Conservation (phyloP, 2,888 invertebrate genomes). For the Phortica okadai region DNA sequence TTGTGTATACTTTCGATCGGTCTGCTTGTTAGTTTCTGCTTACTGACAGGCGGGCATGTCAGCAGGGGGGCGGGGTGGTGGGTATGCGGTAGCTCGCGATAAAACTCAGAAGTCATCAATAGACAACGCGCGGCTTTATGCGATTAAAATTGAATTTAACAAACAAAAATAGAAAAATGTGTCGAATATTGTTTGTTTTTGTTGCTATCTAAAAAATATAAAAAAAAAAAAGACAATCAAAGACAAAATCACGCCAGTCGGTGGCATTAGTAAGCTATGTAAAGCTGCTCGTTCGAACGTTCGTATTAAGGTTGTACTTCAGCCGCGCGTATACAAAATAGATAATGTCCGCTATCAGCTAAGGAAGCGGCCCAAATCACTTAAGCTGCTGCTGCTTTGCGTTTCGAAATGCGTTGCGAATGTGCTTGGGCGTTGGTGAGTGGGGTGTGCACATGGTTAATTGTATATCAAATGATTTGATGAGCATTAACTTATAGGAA, state of each 20-base stretch:
- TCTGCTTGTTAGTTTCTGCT: background rate
- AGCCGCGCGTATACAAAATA: conserved; percentile 35
- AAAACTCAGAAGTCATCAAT: conserved; percentile 60
- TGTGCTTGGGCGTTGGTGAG: background rate
- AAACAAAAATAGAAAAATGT: conserved; percentile 54
- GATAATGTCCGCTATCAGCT: conserved; percentile 67
- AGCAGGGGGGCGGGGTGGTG: conserved; percentile 36
- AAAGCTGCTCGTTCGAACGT: conserved; percentile 25
- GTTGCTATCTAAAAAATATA: background rate
- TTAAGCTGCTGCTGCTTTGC: conserved; percentile 59
- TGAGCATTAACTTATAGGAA: conserved; percentile 50
- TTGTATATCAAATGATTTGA: conserved; percentile 64
- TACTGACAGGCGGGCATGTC: background rate
- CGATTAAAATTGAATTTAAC: conserved; percentile 68
- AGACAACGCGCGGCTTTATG: conserved; percentile 63
- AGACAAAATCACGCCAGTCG: background rate
- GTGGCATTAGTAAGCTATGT: conserved; percentile 19
- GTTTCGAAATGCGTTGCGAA: background rate
- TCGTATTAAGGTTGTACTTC: conserved; percentile 48
- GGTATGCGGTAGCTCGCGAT: conserved; percentile 41
- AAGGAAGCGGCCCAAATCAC: conserved; percentile 71
- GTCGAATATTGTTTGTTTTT: conserved; percentile 1
- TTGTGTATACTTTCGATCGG: conserved; percentile 26
- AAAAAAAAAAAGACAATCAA: conserved; percentile 34
- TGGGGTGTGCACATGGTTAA: conserved; percentile 50